Evolutionary conservation across 2,888 invertebrate genomes (phyloP), one percentile per base, ranked within the genome.

Genomic region (Orchesellides sinensis): DNA sequence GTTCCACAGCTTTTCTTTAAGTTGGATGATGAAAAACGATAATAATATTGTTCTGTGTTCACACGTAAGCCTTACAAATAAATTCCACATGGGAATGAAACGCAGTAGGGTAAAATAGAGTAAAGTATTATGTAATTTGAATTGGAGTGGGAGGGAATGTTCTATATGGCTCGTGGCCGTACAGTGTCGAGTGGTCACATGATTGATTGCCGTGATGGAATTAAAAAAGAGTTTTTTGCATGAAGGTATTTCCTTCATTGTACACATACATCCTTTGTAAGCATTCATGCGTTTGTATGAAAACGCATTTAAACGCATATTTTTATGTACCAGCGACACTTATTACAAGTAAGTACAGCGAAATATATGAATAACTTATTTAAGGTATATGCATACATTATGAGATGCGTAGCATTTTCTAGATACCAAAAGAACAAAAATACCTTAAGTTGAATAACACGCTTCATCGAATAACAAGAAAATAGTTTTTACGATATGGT

Each of bases 171-270:
- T 59, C 12, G 23, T 21, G 70, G 63, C 52, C 29, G 63, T 21
- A 68, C 80, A 78, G 81, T 84, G 84, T 84, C 82, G 83, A 75
- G 80, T 82, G 83, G 84, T 80, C 80, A 77, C 80, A 83, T 85
- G 84, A 85, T 85, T 85, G 84, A 85, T 85, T 78, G 75, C 84
- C 49, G 21, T 19, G 63, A 72, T 78, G 70, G 84, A 84, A 85
- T 85, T 83, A 82, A 83, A 83, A 56, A 27, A 27, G 25, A 21
- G 21, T 21, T 49, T n/a, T n/a, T n/a, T n/a, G n/a, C n/a, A n/a
- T 56, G 56, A 56, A 12, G n/a, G 19, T 5, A 56, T 40, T 40
- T 40, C 19, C 52, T 17, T 10, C 19, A n/a, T 4, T 52, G 19
- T 21, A 52, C 52, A 21, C 8, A 19, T 17, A 52, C 1, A 21